A percentile compares a stretch with the other conserved stretches of the same genome.
phyloP scores from a whole-genome alignment of 1,140 invertebrate genomes.

The Radopholus similis region DNA sequence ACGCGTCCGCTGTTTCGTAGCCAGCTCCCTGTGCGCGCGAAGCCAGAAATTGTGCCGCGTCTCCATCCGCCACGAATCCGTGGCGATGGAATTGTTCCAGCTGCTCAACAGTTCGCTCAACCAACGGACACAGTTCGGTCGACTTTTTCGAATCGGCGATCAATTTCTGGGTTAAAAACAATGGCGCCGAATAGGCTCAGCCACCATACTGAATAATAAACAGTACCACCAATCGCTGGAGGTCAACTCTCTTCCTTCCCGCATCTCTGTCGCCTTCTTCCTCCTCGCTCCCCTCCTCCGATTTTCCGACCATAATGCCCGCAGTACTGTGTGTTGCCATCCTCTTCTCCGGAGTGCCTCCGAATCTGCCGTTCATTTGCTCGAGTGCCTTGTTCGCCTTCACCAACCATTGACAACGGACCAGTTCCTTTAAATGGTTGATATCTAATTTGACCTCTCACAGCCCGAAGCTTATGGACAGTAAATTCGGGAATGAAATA shows the following conservation, averaged over 20 bases:
- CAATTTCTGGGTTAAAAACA: background rate
- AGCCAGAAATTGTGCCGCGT: conserved; percentile 7
- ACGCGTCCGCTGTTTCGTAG: background rate
- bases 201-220: background rate
- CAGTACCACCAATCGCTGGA: background rate
- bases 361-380: background rate
- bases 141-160: background rate
- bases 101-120: background rate
- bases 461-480: too few species aligned
- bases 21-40: background rate
- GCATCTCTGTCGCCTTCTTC: conserved; percentile 8
- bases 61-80: background rate
- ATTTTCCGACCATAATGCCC: too few species aligned
- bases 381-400: conserved; percentile 13
- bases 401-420: conserved; percentile 22
- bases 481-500: too few species aligned
- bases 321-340: too few species aligned
- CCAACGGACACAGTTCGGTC: background rate
- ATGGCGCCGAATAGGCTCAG: too few species aligned
- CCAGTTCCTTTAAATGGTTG: conserved; percentile 7
- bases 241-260: background rate
- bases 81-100: background rate
- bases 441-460: background rate
- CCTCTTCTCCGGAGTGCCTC: background rate
- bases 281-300: background rate